A percentile compares a stretch with the other conserved stretches of the same genome.
Conservation (phyloP, 2,113 vertebrate species). For the Pachyramphus minor region DNA sequence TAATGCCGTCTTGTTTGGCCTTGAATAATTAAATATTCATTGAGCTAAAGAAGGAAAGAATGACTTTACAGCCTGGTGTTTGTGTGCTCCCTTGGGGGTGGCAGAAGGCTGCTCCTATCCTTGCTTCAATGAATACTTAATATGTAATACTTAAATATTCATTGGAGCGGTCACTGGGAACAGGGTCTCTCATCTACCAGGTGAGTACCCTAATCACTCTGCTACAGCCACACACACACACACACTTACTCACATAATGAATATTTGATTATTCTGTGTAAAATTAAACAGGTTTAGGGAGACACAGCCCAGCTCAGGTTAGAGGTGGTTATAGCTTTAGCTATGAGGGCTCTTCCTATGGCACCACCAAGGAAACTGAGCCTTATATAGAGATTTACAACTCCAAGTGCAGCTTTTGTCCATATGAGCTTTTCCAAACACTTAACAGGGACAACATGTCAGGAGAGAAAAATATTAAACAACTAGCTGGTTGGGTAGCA, state of each 20-base stretch:
- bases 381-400: not conserved
- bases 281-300: not conserved
- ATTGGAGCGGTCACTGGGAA: conserved; percentile 1
- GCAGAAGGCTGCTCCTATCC: conserved; percentile 5
- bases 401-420: not conserved
- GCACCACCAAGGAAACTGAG: not conserved
- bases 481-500: not conserved
- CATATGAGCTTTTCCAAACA: not conserved
- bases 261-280: conserved; percentile 17
- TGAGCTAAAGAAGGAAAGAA: conserved; percentile 12
- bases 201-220: conserved; percentile 27
- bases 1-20: not conserved
- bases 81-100: not conserved
- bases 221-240: not conserved
- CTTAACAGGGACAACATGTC: not conserved
- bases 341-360: not conserved
- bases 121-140: conserved; percentile 53
- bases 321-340: not conserved
- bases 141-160: conserved; percentile 40
- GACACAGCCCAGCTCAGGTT: not conserved
- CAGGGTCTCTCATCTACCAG: conserved; percentile 22
- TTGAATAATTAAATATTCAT: conserved; percentile 40
- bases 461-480: not conserved
- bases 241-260: not conserved
- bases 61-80: not conserved